phyloP scores from a whole-genome alignment of 2,888 invertebrate species.

The Belgica antarctica region DNA sequence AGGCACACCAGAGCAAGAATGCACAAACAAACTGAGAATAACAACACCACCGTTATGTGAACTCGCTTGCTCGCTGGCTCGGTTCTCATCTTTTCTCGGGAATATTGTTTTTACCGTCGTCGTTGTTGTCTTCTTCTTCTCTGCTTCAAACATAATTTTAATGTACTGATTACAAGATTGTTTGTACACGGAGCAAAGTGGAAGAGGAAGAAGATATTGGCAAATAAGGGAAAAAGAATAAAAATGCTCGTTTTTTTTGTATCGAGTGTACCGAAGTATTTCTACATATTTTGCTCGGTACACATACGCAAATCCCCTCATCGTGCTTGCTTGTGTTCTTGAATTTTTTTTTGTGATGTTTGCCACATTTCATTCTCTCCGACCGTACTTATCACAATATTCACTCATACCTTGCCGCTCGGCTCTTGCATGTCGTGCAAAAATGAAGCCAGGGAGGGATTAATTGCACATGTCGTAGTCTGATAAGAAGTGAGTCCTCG shows the following conservation, averaged over 20 bases:
- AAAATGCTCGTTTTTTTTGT: no score
- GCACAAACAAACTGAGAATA: conserved; percentile 5
- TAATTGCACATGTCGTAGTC: not conserved
- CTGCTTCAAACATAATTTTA: conserved; percentile 6
- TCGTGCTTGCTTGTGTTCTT: not conserved
- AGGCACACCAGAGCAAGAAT: not conserved
- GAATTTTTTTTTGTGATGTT: not conserved
- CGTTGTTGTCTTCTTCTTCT: not conserved
- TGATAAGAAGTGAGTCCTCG: no score
- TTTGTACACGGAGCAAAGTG: no score
- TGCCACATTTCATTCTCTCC: not conserved
- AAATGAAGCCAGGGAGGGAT: not conserved
- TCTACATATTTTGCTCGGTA: not conserved
- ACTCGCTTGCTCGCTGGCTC: conserved; percentile 34
- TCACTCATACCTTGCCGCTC: not conserved
- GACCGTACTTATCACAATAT: not conserved
- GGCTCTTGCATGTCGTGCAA: not conserved
- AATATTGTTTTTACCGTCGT: conserved; percentile 25
- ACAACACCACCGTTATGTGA: conserved; percentile 40
- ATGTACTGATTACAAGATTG: conserved; percentile 20
- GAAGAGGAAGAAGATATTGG: not conserved
- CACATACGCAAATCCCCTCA: conserved; percentile 12
- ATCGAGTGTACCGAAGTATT: no score
- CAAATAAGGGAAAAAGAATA: conserved; percentile 18
- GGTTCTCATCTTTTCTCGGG: not conserved